Conservation (phyloP, 92 coral and sea anemone genomes). For the Palythoa heliodiscus region DNA sequence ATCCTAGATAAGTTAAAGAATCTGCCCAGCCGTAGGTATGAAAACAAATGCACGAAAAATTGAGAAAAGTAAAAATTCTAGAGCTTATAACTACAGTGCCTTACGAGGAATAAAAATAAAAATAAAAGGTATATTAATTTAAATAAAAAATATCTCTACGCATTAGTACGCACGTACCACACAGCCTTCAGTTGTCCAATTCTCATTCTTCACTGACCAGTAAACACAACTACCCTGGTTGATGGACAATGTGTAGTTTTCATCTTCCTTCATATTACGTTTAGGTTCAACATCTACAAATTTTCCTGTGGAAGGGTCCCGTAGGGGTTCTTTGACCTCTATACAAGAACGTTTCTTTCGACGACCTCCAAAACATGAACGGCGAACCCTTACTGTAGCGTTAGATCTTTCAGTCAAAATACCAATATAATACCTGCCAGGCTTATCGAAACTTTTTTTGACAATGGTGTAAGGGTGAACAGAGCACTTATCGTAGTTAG, state of each 20-base stretch:
- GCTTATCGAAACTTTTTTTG: slow-evolving; percentile 18
- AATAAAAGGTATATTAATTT: no score
- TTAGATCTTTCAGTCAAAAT: background rate
- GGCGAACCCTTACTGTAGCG: slow-evolving; percentile 21
- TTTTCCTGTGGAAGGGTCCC: slow-evolving; percentile 15
- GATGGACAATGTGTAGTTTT: slow-evolving; percentile 41
- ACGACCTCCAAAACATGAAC: slow-evolving; percentile 44
- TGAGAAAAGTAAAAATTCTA: no score
- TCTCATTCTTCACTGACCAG: slow-evolving; percentile 34
- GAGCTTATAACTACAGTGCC: no score
- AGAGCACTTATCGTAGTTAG: background rate
- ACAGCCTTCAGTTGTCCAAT: slow-evolving; percentile 56
- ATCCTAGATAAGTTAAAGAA: no score
- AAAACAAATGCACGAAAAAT: no score
- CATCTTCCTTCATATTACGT: slow-evolving; percentile 13
- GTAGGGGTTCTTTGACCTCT: slow-evolving; percentile 46
- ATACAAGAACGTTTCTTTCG: slow-evolving; percentile 49
- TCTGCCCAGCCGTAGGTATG: no score
- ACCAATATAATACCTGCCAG: slow-evolving; percentile 48
- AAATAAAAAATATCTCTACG: no score
- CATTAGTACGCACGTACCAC: slow-evolving; percentile 19
- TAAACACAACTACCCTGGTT: slow-evolving; percentile 46
- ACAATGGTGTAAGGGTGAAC: slow-evolving; percentile 2
- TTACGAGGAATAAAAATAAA: no score
- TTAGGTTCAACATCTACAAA: slow-evolving; percentile 32